These are phyloP conservation scores for Furcifer pardalis DNA, from an alignment of 2,797 vertebrate species.

Conservation along the genomic window DNA sequence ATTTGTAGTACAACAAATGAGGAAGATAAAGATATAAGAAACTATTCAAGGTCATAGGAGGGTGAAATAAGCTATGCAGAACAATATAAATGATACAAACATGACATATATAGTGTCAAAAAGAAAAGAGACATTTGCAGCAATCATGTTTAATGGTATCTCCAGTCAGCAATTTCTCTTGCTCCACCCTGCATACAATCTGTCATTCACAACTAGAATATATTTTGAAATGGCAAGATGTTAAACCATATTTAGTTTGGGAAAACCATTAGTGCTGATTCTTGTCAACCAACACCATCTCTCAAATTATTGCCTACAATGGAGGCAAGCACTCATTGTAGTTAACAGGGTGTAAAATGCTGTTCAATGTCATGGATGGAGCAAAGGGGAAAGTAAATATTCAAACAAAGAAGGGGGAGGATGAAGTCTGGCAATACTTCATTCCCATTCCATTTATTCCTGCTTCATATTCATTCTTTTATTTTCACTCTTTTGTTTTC, in stretches of 20 bases:
- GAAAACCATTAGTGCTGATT: not conserved
- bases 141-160: not conserved
- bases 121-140: not conserved
- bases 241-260: too few relatives aligned
- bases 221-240: not conserved
- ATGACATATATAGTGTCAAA: not conserved
- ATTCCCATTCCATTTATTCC: too few relatives aligned
- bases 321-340: too few relatives aligned
- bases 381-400: too few relatives aligned
- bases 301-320: too few relatives aligned
- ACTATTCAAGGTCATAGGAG: too few relatives aligned
- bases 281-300: not conserved
- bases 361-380: too few relatives aligned
- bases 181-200: not conserved
- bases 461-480: too few relatives aligned
- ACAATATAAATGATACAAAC: not conserved
- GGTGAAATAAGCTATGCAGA: not conserved
- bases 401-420: too few relatives aligned
- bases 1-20: not conserved
- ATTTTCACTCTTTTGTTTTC: too few relatives aligned
- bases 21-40: not conserved
- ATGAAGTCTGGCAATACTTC: too few relatives aligned
- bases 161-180: not conserved
- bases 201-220: not conserved
- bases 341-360: too few relatives aligned